Percentiles rank a stretch among this genome's conserved stretches.
Evolutionary conservation across 2,797 vertebrate genomes (phyloP).

Genomic region (Hoplostethus mediterraneus): DNA sequence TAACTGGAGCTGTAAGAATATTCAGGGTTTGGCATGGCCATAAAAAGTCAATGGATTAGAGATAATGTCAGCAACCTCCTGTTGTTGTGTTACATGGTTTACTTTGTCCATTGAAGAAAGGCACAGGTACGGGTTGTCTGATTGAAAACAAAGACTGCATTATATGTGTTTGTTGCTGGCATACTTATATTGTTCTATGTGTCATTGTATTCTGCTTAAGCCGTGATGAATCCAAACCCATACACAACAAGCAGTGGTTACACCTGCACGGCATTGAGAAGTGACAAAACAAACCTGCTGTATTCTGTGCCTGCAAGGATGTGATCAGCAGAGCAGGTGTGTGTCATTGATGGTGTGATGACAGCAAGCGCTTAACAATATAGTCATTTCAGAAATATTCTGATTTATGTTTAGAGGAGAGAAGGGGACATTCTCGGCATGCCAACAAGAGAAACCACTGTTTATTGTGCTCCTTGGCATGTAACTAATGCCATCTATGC

Average conservation of each 20-base stretch:
- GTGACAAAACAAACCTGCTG: not conserved
- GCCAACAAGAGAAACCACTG: slow-evolving; percentile 34
- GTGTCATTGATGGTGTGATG: not conserved
- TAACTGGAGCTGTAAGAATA: not conserved
- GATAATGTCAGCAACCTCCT: slow-evolving; percentile 49
- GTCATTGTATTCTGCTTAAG: slow-evolving; percentile 44
- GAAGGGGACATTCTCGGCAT: slow-evolving; percentile 29
- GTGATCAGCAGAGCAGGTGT: slow-evolving; percentile 36
- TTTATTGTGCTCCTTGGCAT: slow-evolving; percentile 61
- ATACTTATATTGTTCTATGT: slow-evolving; percentile 37
- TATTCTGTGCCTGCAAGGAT: not conserved
- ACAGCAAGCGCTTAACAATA: not conserved
- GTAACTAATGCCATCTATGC: slow-evolving; percentile 70
- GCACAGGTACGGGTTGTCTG: slow-evolving; percentile 60
- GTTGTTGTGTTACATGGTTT: slow-evolving; percentile 38
- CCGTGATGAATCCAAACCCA: slow-evolving; percentile 30
- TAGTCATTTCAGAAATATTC: slow-evolving; percentile 42
- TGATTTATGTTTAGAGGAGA: slow-evolving; percentile 39
- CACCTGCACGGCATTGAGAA: not conserved
- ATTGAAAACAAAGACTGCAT: slow-evolving; percentile 53
- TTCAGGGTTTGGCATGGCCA: not conserved
- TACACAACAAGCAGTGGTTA: too few relatives aligned
- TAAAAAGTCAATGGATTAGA: slow-evolving; percentile 43
- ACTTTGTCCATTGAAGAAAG: slow-evolving; percentile 61
- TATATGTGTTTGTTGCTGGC: slow-evolving; percentile 55